phyloP scores from a whole-genome alignment of 2,797 vertebrate species.

The Steatocranus sp. region DNA sequence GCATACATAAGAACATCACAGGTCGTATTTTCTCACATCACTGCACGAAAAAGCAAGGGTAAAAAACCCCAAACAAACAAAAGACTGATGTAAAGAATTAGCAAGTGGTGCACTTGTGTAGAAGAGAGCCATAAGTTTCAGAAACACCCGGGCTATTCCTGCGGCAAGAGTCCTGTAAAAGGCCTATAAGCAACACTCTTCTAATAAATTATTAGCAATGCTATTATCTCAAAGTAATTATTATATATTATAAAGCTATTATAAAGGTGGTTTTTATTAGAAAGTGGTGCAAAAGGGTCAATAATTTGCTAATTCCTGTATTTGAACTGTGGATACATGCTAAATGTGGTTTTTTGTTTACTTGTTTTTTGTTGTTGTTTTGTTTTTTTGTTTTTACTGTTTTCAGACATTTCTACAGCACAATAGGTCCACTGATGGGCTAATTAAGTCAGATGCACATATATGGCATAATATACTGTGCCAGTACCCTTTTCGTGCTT shows the following conservation, averaged over 20 bases:
- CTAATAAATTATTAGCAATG: neutral
- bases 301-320: neutral
- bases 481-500: neutral
- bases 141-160: neutral
- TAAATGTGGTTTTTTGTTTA: neutral
- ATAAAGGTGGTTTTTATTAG: neutral
- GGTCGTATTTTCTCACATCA: neutral
- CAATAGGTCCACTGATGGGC: neutral
- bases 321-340: neutral
- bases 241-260: neutral
- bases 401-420: neutral
- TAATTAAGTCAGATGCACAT: neutral
- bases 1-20: neutral
- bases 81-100: neutral
- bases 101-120: neutral
- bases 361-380: accelerated
- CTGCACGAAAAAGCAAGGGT: neutral
- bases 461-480: neutral
- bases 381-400: neutral
- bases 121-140: neutral
- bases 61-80: accelerated
- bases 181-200: neutral
- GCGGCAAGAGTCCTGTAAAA: neutral
- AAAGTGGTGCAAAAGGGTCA: neutral
- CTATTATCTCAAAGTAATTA: neutral